These are phyloP conservation scores for Lepidocyrtinus sp. DNA, from an alignment of 2,888 invertebrate genomes.

Conservation along the genomic window DNA sequence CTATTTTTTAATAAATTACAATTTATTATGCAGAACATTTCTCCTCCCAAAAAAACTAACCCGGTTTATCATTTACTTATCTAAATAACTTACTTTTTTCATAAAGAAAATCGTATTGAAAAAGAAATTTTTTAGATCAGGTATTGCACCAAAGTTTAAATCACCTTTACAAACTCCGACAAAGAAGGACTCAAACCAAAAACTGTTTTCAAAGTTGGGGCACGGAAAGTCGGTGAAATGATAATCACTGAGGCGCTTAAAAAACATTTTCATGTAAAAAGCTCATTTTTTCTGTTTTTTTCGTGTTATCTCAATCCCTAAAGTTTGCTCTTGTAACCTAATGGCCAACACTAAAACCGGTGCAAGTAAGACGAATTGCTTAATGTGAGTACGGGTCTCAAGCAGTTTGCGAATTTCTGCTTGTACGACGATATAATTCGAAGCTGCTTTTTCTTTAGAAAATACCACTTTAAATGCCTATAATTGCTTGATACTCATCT, in stretches of 20 bases:
- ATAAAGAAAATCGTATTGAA: too few species aligned
- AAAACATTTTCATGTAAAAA: not conserved
- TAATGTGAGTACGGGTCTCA: not conserved
- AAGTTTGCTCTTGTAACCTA: constrained; percentile 28
- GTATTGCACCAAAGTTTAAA: too few species aligned
- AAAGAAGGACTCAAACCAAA: too few species aligned
- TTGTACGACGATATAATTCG: not conserved
- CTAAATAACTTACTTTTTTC: too few species aligned
- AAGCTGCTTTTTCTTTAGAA: not conserved
- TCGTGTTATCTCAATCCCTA: not conserved
- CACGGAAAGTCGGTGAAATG: constrained; percentile 16
- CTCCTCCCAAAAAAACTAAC: too few species aligned
- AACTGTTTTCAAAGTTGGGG: not conserved
- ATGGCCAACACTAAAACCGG: constrained; percentile 6
- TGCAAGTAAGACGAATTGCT: not conserved
- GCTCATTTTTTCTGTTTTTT: too few species aligned
- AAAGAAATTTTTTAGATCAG: too few species aligned
- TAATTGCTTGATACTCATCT: constrained; percentile 9
- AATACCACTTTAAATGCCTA: constrained; percentile 12
- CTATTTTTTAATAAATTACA: too few species aligned
- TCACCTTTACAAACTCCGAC: too few species aligned
- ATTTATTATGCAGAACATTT: too few species aligned
- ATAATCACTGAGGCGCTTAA: constrained; percentile 18
- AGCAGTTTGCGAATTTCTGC: not conserved
- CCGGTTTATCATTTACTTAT: too few species aligned